Base-by-base conservation (phyloP, 2,797 vertebrate species). In the Onychomys arenicola region DNA sequence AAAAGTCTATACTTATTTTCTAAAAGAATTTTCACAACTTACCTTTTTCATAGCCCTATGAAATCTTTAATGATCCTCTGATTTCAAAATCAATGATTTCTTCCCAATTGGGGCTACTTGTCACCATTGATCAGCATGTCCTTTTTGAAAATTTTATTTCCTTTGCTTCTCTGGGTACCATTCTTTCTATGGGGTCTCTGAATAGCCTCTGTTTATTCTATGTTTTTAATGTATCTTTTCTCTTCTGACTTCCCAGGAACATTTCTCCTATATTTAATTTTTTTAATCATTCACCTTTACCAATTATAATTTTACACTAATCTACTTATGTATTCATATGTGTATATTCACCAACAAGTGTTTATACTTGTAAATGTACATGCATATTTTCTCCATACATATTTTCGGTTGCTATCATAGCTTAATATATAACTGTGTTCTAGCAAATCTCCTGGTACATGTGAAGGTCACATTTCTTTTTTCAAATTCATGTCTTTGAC, bases 1-100 rank as follows among this genome's bases (percentile, higher is more conserved):
- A 84, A 95, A 84, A 61, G 91, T 83, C 27, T 81, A 37, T 76
- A 83, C 6, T 85, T 93, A 3, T 82, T 95, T 97, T 80, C 71
- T 93, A 37, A 85, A 57, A 85, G 94, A 34, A 9, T 65, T 90
- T 73, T 91, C 29, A 52, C 10, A 83, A 32, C 27, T 83, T 21
- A 32, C 8, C 12, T 49, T 87, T 95, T 29, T 93, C 19, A 90
- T 12, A 85, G 40, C 81, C 29, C 5, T 92, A 57, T 59, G 59
- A 84, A 32, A n/a, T 83, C n/a, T 29, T 23, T n/a, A 61, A 0
- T 92, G 59, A 71, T 90, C 40, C 8, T 90, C n/a, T 83, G 40
- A 89, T 95, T 90, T 95, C 46, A 82, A 84, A 88, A 88, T 76
- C 16, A 89, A 0, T 82, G 59, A 19, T 75, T 21, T 90, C 40